Evolutionary conservation across 2,797 vertebrate genomes (phyloP), one percentile per base, ranked within the genome.

Genomic region (Acanthurus tractus): DNA sequence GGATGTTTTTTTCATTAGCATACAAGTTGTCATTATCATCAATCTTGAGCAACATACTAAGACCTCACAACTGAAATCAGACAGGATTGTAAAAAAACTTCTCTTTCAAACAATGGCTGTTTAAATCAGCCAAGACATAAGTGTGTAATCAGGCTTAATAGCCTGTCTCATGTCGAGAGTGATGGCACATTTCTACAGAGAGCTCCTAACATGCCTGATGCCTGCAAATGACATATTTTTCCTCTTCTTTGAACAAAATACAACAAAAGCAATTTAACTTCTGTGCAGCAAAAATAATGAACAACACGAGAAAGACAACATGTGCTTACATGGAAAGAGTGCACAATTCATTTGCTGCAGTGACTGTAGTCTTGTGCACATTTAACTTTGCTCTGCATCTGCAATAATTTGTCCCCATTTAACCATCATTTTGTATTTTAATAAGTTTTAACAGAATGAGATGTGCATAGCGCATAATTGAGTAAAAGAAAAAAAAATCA

Each of bases 91-190:
- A 34, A 34, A 61, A 65, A 53, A 74, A n/a, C 42, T 63, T 23
- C 7, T 65, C 18, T 71, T 79, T 52, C 7, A 54, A 22, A 53
- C 17, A 15, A 20, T 0, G 4, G 49, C 36, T 57, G 62, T 23
- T 65, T 65, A 77, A 84, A 81, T 83, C 53, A 65, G 17, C 72
- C 29, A 82, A 71, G 79, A 53, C 42, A 29, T 13, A 65, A 54
- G 45, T 58, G 59, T 62, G 66, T 63, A 54, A 81, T 73, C 54
- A 83, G 66, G 29, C 20, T 72, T 40, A 46, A 76, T 42, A 25
- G 63, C 69, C 49, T 63, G 44, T 74, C 79, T 84, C 50, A 63
- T 56, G 29, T 77, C 69, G 44, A 55, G 61, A 64, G 44, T 53
- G 48, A 49, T 45, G 68, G 14, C 22, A 56, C 50, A 74, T 65